A percentile compares a stretch with the other conserved stretches of the same genome.
Evolutionary conservation across 1,140 invertebrate species (phyloP).

Genomic region (Pseudomyrmex flavicornis): DNA sequence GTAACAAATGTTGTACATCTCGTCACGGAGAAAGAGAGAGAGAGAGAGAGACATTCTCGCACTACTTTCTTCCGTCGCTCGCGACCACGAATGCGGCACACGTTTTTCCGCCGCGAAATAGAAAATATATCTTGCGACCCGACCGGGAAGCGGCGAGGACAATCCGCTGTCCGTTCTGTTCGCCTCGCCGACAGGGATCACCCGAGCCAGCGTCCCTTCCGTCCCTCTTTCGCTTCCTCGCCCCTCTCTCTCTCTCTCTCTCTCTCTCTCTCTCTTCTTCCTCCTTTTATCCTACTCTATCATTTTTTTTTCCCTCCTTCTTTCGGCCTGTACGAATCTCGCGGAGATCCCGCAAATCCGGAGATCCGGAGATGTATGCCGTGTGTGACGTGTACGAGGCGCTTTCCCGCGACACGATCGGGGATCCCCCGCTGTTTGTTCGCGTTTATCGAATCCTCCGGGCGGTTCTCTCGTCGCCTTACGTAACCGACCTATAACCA

Average conservation of each 20-base stretch:
- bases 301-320: not conserved
- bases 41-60: conserved; percentile 14
- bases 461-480: conserved; percentile 1
- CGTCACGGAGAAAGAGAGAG: not conserved
- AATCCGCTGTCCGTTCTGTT: conserved; percentile 59
- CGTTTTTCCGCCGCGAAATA: conserved; percentile 51
- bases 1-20: conserved; percentile 35
- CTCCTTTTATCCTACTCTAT: not conserved
- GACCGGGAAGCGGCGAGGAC: conserved; percentile 37
- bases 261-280: not conserved
- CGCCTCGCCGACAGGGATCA: conserved; percentile 57
- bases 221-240: not conserved
- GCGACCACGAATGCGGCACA: conserved; percentile 51
- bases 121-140: conserved; percentile 66
- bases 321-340: conserved; percentile 14
- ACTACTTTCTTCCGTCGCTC: not conserved
- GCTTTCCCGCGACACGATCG: conserved; percentile 40
- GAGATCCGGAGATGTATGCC: conserved; percentile 61
- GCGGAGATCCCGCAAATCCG: conserved; percentile 60
- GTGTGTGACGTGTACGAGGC: conserved; percentile 28
- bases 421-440: conserved; percentile 60
- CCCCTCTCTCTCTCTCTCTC: not conserved
- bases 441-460: conserved; percentile 66
- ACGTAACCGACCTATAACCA: conserved; percentile 21
- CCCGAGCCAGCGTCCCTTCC: not conserved